phyloP scores from a whole-genome alignment of 2,113 vertebrate genomes.

The Dromiciops gliroides region DNA sequence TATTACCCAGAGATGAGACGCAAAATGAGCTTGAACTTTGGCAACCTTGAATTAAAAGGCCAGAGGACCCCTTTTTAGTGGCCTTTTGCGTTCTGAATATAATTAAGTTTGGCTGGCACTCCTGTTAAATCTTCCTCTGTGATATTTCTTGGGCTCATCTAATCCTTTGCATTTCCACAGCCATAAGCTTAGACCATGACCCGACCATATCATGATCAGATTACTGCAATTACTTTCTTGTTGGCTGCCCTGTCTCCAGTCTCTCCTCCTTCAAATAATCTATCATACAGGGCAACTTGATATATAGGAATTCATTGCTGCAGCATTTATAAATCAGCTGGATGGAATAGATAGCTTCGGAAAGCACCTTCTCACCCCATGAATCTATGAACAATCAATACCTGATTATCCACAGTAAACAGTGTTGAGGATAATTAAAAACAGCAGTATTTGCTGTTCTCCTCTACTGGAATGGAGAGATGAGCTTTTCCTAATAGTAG shows the following conservation, averaged over 20 bases:
- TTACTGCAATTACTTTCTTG: constrained; percentile 1
- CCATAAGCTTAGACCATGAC: neutral
- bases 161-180: neutral
- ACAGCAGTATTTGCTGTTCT: neutral
- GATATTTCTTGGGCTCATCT: neutral
- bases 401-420: neutral
- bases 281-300: neutral
- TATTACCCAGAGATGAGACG: neutral
- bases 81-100: neutral
- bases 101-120: neutral
- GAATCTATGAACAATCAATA: neutral
- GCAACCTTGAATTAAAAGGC: neutral
- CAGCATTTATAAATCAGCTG: neutral
- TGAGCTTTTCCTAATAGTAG: neutral
- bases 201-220: neutral
- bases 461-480: neutral
- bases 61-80: neutral
- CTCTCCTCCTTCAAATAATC: neutral
- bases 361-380: neutral
- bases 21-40: neutral
- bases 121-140: neutral
- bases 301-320: neutral
- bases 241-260: neutral
- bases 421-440: neutral
- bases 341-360: neutral